Evolutionary conservation across 2,888 invertebrate genomes (phyloP), one percentile per base, ranked within the genome.

Genomic region (Schizaphis graminum): DNA sequence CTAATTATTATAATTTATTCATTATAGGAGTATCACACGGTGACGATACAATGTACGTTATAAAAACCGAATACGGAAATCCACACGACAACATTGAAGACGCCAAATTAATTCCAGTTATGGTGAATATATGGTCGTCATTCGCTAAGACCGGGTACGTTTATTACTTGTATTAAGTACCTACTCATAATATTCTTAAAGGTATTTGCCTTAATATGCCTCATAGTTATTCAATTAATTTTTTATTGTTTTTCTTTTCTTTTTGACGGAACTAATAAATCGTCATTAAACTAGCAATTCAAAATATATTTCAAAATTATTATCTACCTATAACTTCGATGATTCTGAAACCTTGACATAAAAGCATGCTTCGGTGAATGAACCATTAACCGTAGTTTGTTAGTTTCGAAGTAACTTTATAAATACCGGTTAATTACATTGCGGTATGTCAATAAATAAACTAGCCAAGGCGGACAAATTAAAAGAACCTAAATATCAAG

Each of bases 101-200:
- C 95, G 95, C 95, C n/a, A 96, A 96, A 91, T 97, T 97, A 96
- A 96, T 96, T 7, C 96, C 96, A 26, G 95, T 96, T 0, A 96
- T 97, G 92, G 95, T 97, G 1, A 96, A 97, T 94, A 96, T 97
- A 96, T 95, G 97, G 95, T 96, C 96, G 95, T 96, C 96, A 86
- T 97, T 96, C 95, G 97, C 97, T n/a, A 96, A 96, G 57, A 96
- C 96, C n/a, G 97, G 97, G 97, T 97, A 96, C 96, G 95, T 95
- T 89, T 57, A 57, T 41, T 35, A 77, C 53, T 26, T 77, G 35
- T 61, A 47, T 47, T 35, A 77, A 35, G 21, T 77, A 16, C 67
- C 7, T 67, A 67, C n/a, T 8, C n/a, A n/a, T 13, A 21, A 35
- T 35, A n/a, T 35, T 21, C 13, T 16, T 77, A 7, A 13, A 53